These are phyloP conservation scores for Melinopterus prodromus DNA, from an alignment of 2,888 invertebrate species.

Conservation along the genomic window DNA sequence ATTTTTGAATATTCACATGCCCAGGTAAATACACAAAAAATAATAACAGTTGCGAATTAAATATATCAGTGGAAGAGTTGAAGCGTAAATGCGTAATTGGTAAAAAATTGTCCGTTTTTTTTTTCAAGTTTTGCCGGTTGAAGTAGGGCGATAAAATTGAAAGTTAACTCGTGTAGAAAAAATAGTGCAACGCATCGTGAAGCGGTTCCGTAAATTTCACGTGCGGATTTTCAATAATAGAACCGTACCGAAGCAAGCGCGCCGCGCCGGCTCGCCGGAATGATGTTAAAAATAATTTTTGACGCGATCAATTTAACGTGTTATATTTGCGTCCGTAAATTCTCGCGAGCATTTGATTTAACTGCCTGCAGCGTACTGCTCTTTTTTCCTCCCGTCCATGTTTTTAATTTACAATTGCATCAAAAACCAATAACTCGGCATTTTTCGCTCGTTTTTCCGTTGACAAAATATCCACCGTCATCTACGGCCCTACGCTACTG, in stretches of 20 bases:
- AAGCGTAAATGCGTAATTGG: neutral
- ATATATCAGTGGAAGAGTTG: neutral
- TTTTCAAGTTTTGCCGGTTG: neutral
- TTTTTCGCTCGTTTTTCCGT: slow-evolving; percentile 20
- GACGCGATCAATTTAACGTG: slow-evolving; percentile 24
- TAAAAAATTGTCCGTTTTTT: neutral
- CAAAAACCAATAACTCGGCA: slow-evolving; percentile 24
- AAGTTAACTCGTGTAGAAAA: slow-evolving; percentile 4
- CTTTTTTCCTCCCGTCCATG: slow-evolving; percentile 23
- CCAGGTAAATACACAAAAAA: too few relatives aligned
- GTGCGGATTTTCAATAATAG: slow-evolving; percentile 14
- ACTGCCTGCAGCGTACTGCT: slow-evolving; percentile 18
- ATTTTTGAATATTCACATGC: too few relatives aligned
- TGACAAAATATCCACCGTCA: neutral
- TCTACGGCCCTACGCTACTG: too few relatives aligned
- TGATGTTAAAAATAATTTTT: slow-evolving; percentile 25
- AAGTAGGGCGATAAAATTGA: neutral
- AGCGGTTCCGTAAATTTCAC: slow-evolving; percentile 9
- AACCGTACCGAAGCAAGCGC: neutral
- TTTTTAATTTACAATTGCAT: slow-evolving; percentile 26
- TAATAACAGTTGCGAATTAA: neutral
- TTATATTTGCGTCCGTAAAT: slow-evolving; percentile 26
- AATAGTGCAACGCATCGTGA: neutral
- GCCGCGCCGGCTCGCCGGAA: neutral
- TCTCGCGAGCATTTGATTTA: slow-evolving; percentile 22